Evolutionary conservation across 2,113 vertebrate species (phyloP).

Genomic region (Aepyceros melampus): DNA sequence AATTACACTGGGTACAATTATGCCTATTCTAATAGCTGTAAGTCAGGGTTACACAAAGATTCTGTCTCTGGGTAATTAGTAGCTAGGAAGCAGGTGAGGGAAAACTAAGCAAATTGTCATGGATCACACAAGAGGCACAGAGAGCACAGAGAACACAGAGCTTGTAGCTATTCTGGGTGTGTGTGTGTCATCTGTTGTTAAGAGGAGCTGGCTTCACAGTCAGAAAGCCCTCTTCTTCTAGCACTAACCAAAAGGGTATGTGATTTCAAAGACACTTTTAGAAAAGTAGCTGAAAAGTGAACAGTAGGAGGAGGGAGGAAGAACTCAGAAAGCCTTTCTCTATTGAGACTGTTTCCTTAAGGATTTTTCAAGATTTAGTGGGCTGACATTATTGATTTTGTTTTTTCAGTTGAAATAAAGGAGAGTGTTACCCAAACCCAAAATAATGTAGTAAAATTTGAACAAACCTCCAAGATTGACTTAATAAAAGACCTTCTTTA

Average conservation of each 20-base stretch:
- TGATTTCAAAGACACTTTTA: constrained; percentile 42
- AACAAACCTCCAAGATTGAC: neutral
- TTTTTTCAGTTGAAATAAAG: constrained; percentile 2
- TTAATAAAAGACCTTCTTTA: constrained; percentile 26
- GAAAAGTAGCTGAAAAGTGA: constrained; percentile 51
- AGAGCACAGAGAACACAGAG: neutral
- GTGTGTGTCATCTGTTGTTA: constrained; percentile 56
- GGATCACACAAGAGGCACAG: constrained; percentile 8
- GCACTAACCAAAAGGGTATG: constrained; percentile 1
- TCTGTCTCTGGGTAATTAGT: constrained; percentile 63
- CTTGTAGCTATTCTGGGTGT: constrained; percentile 19
- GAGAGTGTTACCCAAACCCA: neutral
- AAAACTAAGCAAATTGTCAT: constrained; percentile 34
- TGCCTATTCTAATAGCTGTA: constrained; percentile 58
- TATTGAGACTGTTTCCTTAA: constrained; percentile 32
- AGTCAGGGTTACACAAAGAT: constrained; percentile 45
- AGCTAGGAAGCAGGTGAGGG: constrained; percentile 43
- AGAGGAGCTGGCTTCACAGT: constrained; percentile 38
- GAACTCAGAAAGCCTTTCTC: constrained; percentile 18
- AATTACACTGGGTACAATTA: constrained; percentile 60
- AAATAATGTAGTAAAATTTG: constrained; percentile 12
- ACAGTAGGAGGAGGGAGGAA: constrained; percentile 15
- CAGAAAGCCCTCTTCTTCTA: constrained; percentile 58
- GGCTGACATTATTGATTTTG: constrained; percentile 7
- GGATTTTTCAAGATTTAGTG: constrained; percentile 32